Base-by-base conservation (phyloP, 2,113 vertebrate species). In the Hyaena hyaena region DNA sequence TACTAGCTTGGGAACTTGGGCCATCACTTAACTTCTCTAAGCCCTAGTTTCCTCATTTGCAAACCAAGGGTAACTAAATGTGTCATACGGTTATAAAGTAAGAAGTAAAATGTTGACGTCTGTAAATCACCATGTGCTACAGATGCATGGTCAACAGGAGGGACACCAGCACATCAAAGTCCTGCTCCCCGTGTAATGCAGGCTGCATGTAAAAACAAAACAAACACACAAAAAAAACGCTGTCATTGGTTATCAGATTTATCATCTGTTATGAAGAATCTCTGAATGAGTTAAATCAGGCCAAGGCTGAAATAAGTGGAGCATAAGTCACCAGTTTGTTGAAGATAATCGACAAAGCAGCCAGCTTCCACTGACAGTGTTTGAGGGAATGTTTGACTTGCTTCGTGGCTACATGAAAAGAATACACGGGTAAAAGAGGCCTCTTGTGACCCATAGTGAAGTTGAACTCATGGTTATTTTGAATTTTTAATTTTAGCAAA, bases 401-500 rank as follows among this genome's bases (percentile, higher is more conserved):
- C 61, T 35, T 81, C 77, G 55, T 82, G 79, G 93, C 55, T 61
- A 43, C 6, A 53, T 58, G 35, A 66, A 80, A 69, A 97, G 8
- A 23, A 65, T 21, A 58, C 74, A 28, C 45, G 86, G 24, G n/a
- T 55, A 55, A 39, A 68, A n/a, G 23, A 17, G 4, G 4, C 10
- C 4, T 5, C 76, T 39, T 28, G 21, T 87, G 31, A 24, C 66
- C 48, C 69, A 23, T 12, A 69, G 19, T 35, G 23, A 23, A 88
- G 48, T 21, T 61, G 7, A 86, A 92, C 82, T 95, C 23, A 39
- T 79, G 43, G 83, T 69, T 74, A 80, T 31, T 88, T 58, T 83
- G 35, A 39, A 45, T 92, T 92, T 82, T 73, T 87, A 93, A 35
- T 84, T 68, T 92, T n/a, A 94, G 86, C 4, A 23, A 92, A 69